Evolutionary conservation across 1,140 invertebrate species (phyloP).

Genomic region (Leguminivora glycinivorella): DNA sequence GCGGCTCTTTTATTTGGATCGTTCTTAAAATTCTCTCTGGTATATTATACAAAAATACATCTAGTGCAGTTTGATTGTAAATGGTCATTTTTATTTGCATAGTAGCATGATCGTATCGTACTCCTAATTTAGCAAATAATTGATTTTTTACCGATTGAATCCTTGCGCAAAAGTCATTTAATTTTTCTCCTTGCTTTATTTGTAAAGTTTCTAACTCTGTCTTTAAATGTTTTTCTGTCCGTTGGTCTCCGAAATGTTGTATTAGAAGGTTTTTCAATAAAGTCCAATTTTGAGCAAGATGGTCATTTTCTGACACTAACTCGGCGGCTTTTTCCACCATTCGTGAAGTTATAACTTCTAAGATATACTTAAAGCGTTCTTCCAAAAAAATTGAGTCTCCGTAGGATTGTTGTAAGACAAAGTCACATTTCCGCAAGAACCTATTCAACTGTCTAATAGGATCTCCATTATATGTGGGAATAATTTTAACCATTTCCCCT

Average conservation of each 20-base stretch:
- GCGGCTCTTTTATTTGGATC: no score
- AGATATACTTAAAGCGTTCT: background rate
- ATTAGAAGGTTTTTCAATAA: background rate
- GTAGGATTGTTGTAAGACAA: background rate
- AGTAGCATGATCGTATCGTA: no score
- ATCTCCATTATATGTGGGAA: background rate
- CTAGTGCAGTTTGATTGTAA: no score
- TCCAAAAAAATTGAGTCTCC: background rate
- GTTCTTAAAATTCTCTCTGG: no score
- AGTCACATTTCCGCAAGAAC: background rate
- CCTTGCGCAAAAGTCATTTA: background rate
- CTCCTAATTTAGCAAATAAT: no score
- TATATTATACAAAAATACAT: no score
- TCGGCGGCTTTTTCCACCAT: background rate
- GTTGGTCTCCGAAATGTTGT: constrained; percentile 6
- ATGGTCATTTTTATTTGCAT: no score
- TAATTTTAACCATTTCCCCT: background rate
- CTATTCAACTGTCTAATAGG: background rate
- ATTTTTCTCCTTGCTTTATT: no score
- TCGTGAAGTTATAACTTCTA: background rate
- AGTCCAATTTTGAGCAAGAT: background rate
- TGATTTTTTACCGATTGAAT: background rate
- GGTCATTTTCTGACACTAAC: background rate
- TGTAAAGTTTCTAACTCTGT: background rate
- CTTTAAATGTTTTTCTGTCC: background rate